A percentile compares a stretch with the other conserved stretches of the same genome.
Evolutionary conservation across 2,888 invertebrate genomes (phyloP).

Genomic region (Drosophila mettleri): DNA sequence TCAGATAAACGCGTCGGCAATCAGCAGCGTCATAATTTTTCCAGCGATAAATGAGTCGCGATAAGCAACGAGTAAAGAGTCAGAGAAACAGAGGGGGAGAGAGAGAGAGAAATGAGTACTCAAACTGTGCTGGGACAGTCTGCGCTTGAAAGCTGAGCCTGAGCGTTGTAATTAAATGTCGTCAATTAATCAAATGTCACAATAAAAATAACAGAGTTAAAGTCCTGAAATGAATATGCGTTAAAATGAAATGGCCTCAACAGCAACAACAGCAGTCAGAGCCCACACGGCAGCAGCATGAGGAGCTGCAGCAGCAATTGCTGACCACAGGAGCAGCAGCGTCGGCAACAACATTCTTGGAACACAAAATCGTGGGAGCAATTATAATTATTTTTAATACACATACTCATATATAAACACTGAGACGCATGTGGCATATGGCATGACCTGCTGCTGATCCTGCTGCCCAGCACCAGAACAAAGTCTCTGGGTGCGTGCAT

Average conservation of each 20-base stretch:
- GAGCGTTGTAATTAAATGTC: conserved; percentile 85
- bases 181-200: conserved; percentile 85
- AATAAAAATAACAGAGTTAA: conserved; percentile 81
- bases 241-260: conserved; percentile 79
- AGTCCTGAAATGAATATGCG: conserved; percentile 82
- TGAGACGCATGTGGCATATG: conserved; percentile 65
- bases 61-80: conserved; percentile 66
- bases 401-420: conserved; percentile 48
- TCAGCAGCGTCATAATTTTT: conserved; percentile 83
- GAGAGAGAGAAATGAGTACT: conserved; percentile 32
- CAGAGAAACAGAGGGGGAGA: conserved; percentile 11
- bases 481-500: conserved; percentile 66
- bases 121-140: conserved; percentile 21
- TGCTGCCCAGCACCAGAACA: conserved; percentile 24
- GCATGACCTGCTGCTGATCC: conserved; percentile 48
- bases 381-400: conserved; percentile 84
- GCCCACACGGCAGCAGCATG: conserved; percentile 36
- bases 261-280: conserved; percentile 57
- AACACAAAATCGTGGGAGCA: conserved; percentile 85
- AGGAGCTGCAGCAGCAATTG: conserved; percentile 58
- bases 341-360: conserved; percentile 74
- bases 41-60: conserved; percentile 83
- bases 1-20: conserved; percentile 76
- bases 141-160: conserved; percentile 69
- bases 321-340: conserved; percentile 64